Evolutionary conservation across 2,888 invertebrate genomes (phyloP), one percentile per base, ranked within the genome.

Genomic region (Caenorhabditis wallacei): DNA sequence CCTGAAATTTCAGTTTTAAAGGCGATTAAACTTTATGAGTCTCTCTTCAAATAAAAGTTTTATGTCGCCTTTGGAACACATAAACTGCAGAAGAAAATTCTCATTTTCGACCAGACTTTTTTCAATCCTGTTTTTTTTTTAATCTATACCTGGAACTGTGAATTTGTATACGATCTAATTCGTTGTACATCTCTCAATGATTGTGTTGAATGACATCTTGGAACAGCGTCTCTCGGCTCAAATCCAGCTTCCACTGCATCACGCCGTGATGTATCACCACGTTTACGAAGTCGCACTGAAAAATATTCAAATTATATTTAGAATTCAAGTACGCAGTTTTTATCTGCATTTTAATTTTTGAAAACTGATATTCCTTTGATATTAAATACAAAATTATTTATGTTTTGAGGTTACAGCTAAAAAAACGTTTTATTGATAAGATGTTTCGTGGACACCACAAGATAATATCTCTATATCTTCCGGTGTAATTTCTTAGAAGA

Each of bases 211-310:
- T 86, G 85, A 74, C 86, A 86, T 82, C 86, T 54, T 1, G 84
- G 85, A 18, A 86, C 86, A 43, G 78, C 51, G n/a, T 82, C 68
- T 16, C 72, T 70, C 30, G 86, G 86, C 43, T 85, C 85, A 59
- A 86, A 86, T 8, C 86, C 86, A 11, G 86, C 86, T 71, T 86
- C 86, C n/a, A 85, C 82, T 20, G 86, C 86, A 74, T 86, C 86
- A 10, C 72, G 76, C 18, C 80, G 63, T 16, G 78, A 69, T 1
- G 79, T 37, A 40, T 81, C 80, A 24, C 81, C 81, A n/a, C 85
- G 80, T 66, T 79, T 80, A 5, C 86, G 81, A 40, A 86, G 75
- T 20, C 86, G 82, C 22, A 86, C 86, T 86, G 82, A 68, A 86
- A 69, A 16, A 57, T 18, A n/a, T 5, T 30, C n/a, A 22, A 18